Evolutionary conservation across 2,113 vertebrate species (phyloP).

Genomic region (Macrotus californicus): DNA sequence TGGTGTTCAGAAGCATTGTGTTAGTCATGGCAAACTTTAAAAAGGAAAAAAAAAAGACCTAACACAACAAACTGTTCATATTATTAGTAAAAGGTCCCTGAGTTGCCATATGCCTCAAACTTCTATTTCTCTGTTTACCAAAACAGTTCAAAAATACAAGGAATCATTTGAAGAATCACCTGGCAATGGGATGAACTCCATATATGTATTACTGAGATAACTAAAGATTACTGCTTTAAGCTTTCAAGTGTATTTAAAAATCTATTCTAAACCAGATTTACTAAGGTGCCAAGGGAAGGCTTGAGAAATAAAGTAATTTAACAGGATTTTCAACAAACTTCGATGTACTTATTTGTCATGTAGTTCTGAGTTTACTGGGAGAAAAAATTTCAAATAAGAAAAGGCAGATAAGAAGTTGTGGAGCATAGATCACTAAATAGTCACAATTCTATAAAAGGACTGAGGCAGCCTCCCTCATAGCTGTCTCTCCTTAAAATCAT

Average conservation of each 20-base stretch:
- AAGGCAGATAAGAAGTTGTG: not conserved
- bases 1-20: not conserved
- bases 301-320: not conserved
- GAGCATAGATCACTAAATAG: not conserved
- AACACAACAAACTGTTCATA: not conserved
- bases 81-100: not conserved
- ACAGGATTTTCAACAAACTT: not conserved
- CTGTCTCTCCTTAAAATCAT: not conserved
- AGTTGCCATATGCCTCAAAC: not conserved
- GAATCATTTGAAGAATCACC: conserved; percentile 32
- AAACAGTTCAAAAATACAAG: not conserved
- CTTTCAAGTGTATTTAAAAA: conserved; percentile 9
- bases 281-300: not conserved
- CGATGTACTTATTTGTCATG: not conserved
- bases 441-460: not conserved
- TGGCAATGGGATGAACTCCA: conserved; percentile 9
- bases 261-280: not conserved
- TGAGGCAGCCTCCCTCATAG: fast-evolving
- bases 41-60: not conserved
- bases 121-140: not conserved
- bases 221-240: not conserved
- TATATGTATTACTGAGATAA: not conserved
- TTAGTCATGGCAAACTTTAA: not conserved
- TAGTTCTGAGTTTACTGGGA: not conserved
- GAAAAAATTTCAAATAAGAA: not conserved